Evolutionary conservation across 2,113 vertebrate genomes (phyloP).

Genomic region (Pseudorectes ferrugineus): DNA sequence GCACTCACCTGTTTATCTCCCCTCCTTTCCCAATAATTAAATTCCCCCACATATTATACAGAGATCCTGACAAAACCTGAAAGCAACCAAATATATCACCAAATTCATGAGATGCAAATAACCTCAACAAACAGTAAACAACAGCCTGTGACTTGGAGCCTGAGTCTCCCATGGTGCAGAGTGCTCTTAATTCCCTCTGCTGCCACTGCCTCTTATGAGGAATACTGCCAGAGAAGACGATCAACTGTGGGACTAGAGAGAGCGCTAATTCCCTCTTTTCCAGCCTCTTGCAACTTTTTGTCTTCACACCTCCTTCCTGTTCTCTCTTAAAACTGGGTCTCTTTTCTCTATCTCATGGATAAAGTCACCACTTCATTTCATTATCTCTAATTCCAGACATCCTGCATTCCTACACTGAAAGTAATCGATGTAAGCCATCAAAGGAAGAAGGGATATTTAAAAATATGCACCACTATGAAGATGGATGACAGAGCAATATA

Average conservation of each 20-base stretch:
- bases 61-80: not conserved
- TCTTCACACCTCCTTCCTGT: not conserved
- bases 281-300: not conserved
- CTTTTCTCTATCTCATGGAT: not conserved
- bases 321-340: not conserved
- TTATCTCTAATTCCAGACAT: not conserved
- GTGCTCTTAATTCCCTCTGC: not conserved
- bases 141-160: not conserved
- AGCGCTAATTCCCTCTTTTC: not conserved
- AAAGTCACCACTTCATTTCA: not conserved
- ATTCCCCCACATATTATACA: not conserved
- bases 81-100: not conserved
- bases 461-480: not conserved
- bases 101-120: constrained; percentile 16
- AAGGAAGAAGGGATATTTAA: not conserved
- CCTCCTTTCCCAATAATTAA: not conserved
- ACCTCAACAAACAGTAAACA: not conserved
- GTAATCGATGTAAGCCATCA: not conserved
- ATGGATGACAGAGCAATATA: not conserved
- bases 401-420: not conserved
- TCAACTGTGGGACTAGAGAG: not conserved
- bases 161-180: not conserved
- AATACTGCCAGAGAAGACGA: not conserved
- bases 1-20: not conserved
- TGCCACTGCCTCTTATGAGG: not conserved